Conservation (phyloP, 1,140 invertebrate species). For the Halotydeus destructor region DNA sequence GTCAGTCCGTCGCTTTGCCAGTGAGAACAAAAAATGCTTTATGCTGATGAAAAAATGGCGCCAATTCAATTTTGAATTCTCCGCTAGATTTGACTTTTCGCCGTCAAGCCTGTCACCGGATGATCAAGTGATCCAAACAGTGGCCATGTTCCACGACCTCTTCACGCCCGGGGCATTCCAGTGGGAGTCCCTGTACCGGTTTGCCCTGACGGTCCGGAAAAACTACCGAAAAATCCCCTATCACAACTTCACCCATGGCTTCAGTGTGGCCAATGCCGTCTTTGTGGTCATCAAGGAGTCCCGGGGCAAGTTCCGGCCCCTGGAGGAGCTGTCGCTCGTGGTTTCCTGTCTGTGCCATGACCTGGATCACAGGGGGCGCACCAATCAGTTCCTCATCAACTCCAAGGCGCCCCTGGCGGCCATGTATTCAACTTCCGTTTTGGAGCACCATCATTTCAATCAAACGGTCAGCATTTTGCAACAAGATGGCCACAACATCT, state of each 20-base stretch:
- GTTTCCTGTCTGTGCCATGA: conserved; percentile 61
- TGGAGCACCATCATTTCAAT: conserved; percentile 72
- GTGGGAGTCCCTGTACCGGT: conserved; percentile 36
- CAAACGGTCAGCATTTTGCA: conserved; percentile 61
- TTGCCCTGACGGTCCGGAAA: conserved; percentile 54
- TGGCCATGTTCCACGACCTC: neutral
- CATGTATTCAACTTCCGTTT: conserved; percentile 58
- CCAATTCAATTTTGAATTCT: too few species aligned
- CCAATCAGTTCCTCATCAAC: conserved; percentile 59
- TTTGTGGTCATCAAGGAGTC: conserved; percentile 48
- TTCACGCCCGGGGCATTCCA: conserved; percentile 23
- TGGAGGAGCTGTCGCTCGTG: conserved; percentile 46
- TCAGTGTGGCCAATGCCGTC: conserved; percentile 60
- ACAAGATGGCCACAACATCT: conserved; percentile 59
- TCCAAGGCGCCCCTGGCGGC: conserved; percentile 53
- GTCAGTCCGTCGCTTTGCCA: too few species aligned
- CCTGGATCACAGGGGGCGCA: conserved; percentile 59
- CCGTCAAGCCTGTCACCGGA: conserved; percentile 4
- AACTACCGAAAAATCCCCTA: conserved; percentile 60
- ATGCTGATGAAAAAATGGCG: too few species aligned
- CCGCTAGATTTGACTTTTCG: conserved; percentile 22
- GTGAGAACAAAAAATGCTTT: too few species aligned
- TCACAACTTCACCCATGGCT: conserved; percentile 68
- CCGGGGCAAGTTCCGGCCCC: conserved; percentile 1
- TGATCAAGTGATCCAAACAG: conserved; percentile 1